Base-by-base conservation (phyloP, 1,140 invertebrate genomes). In the Camponotus pennsylvanicus region DNA sequence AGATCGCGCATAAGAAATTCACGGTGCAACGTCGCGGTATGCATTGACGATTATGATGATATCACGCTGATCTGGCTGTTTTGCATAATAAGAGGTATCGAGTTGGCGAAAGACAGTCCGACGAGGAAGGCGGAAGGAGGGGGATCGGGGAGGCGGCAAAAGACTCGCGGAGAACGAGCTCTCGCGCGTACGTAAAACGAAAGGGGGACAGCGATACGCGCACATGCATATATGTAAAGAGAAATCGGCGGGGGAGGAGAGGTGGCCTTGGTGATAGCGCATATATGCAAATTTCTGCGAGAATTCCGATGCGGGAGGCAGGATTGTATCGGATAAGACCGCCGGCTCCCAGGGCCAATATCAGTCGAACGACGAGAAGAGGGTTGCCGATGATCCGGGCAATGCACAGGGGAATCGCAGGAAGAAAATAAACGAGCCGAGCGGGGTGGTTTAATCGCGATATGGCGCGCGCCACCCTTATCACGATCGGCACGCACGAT, bases 11-110 rank as follows among this genome's bases (percentile, higher is more conserved):
- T 91, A 89, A 91, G 80, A 91, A 93, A 93, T 93, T 90, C 92
- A 93, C 64, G 84, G 85, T 85, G 85, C 84, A 90, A 88, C 89
- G 83, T 88, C 76, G 57, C 89, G 88, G 87, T 88, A 88, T 75
- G 88, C 67, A 89, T 93, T 93, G 88, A 91, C 92, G 91, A 90
- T 93, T 91, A 92, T 90, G 91, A 93, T 87, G 91, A 89, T 93
- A 93, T 92, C 92, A 89, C 83, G 69, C 88, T 89, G 91, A 93
- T 93, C 90, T 89, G 77, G 80, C 90, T 92, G 89, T 85, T 94
- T 94, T 92, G 89, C 93, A 94, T 94, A 93, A 93, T 94, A 93
- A 92, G 92, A 91, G 83, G 87, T 86, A 89, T 88, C 88, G 88
- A 89, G 86, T 89, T 85, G 87, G 85, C 85, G 82, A 76, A 80